Base-by-base conservation (phyloP, 2,113 vertebrate species). In the Hirundichthys speculiger region DNA sequence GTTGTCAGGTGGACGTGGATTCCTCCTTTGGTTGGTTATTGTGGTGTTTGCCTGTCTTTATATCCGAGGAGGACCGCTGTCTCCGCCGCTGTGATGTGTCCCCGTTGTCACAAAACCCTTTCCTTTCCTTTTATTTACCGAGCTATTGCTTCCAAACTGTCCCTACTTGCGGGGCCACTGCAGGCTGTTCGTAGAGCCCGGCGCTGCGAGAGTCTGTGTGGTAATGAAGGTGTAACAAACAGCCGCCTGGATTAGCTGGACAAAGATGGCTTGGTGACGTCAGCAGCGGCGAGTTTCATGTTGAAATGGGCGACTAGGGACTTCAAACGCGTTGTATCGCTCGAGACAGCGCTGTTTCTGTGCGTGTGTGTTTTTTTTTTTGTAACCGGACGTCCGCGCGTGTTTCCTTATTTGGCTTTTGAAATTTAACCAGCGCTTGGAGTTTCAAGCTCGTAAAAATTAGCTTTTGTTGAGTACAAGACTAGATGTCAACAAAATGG, bases 241-340 rank as follows among this genome's bases (percentile, higher is more conserved):
- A 86, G 83, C 73, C 82, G 86, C 78, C 81, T 64, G 91, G 90
- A 89, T 91, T 90, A 88, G 77, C 39, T 64, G 87, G 80, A 91
- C 91, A 90, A 89, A 92, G 88, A 91, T 87, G 90, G 89, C 90
- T 88, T 68, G 78, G 62, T 94, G 93, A 94, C 93, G 93, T 94
- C 93, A 93, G 78, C 87, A 64, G 85, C 41, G 77, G 75, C 84
- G 75, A 86, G 84, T 86, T 78, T 90, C 88, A 77, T 86, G 90
- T 86, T 88, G 86, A 87, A 86, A 88, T 79, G 87, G 78, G 86
- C 68, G 88, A 56, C 61, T 74, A 47, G 46, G 58, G 27, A 56
- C 64, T 41, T 48, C 40, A 22, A n/a, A 72, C 3, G 3, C 40
- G 1, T 16, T 19, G 19, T 79, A 21, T 24, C 1, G 9, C 13